phyloP scores from a whole-genome alignment of 2,797 vertebrate genomes.

The Anniella stebbinsi region DNA sequence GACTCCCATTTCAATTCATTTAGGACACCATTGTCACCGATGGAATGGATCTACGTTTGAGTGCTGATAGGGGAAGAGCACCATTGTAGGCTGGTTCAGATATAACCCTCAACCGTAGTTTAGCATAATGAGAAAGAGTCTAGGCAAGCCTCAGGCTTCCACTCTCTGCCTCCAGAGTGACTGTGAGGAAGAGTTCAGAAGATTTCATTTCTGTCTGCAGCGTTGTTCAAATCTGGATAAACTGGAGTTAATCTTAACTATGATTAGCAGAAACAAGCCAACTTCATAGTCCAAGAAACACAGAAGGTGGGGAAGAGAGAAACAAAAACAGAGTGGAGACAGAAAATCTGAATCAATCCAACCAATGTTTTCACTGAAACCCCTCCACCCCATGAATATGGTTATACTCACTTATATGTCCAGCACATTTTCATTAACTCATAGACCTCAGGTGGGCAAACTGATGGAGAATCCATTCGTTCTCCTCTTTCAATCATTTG shows the following conservation, averaged over 20 bases:
- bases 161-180: not conserved
- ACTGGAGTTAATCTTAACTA: not conserved
- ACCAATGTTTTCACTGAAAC: not conserved
- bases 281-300: not conserved
- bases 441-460: constrained; percentile 90
- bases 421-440: constrained; percentile 93
- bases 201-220: not conserved
- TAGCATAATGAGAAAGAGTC: not conserved
- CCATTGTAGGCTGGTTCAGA: not conserved
- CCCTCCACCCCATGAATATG: too few relatives aligned
- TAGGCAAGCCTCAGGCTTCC: not conserved
- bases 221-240: not conserved
- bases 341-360: not conserved
- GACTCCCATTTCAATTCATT: too few relatives aligned
- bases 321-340: not conserved
- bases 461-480: constrained; percentile 86
- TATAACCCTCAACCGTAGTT: not conserved
- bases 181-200: not conserved
- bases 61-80: not conserved
- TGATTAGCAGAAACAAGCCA: not conserved
- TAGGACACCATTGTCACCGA: not conserved
- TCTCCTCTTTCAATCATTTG: constrained; percentile 92
- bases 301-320: not conserved
- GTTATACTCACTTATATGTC: constrained; percentile 90
- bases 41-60: not conserved